These are phyloP conservation scores for Choreutis nemorana DNA, from an alignment of 2,888 invertebrate species.

Conservation along the genomic window DNA sequence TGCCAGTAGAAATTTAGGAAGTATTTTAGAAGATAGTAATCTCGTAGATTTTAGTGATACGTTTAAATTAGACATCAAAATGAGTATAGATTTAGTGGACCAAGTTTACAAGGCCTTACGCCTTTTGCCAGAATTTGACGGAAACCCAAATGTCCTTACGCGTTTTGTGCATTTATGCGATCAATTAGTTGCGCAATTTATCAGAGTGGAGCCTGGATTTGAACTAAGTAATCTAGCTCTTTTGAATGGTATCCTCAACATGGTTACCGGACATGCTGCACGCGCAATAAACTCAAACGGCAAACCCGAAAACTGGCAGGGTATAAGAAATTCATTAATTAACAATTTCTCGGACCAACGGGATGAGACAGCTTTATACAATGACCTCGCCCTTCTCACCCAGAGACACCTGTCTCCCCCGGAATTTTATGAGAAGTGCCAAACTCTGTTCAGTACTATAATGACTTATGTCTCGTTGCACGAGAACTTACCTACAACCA, in stretches of 20 bases:
- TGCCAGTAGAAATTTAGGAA: too few relatives aligned
- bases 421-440: slow-evolving; percentile 5
- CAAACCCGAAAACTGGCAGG: slow-evolving; percentile 5
- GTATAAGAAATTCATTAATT: slow-evolving; percentile 6
- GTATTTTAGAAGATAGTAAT: too few relatives aligned
- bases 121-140: slow-evolving; percentile 12
- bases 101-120: slow-evolving; percentile 8
- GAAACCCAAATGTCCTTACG: slow-evolving; percentile 9
- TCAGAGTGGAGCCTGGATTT: slow-evolving; percentile 1
- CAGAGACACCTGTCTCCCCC: slow-evolving; percentile 9
- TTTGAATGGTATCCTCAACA: slow-evolving; percentile 13
- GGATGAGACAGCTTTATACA: slow-evolving; percentile 4
- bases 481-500: background rate
- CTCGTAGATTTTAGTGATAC: too few relatives aligned
- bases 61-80: too few relatives aligned
- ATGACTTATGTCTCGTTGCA: slow-evolving; percentile 5
- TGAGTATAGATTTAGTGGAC: slow-evolving; percentile 3
- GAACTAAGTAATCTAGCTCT: slow-evolving; percentile 1
- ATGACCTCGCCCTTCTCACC: slow-evolving; percentile 2
- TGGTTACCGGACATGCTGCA: slow-evolving; percentile 7
- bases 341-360: slow-evolving; percentile 9
- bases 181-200: slow-evolving; percentile 6
- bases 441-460: slow-evolving; percentile 3
- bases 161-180: slow-evolving; percentile 11
- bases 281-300: slow-evolving; percentile 8